phyloP scores from a whole-genome alignment of 2,113 vertebrate genomes.

The Notothenia rossii region DNA sequence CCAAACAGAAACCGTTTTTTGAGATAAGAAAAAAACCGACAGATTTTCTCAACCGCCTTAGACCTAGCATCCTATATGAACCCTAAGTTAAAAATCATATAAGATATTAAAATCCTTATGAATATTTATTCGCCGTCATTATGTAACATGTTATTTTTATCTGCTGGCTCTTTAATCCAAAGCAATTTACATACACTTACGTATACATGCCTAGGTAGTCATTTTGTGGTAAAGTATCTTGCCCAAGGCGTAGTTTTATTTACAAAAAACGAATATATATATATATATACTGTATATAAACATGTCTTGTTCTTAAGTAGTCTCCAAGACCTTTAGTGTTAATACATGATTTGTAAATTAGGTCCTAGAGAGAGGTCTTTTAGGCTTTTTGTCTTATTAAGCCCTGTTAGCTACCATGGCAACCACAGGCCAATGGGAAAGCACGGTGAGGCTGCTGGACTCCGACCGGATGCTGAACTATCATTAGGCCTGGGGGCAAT shows the following conservation, averaged over 20 bases:
- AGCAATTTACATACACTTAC: no score
- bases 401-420: constrained; percentile 21
- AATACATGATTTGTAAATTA: constrained; percentile 2
- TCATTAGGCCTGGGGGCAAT: not conserved
- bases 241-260: no score
- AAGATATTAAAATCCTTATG: not conserved
- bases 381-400: constrained; percentile 17
- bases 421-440: constrained; percentile 4
- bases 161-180: no score
- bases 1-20: no score
- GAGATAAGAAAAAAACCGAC: no score
- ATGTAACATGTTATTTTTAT: no score
- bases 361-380: constrained; percentile 11
- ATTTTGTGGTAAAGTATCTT: no score
- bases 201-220: no score
- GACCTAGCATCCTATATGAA: not conserved
- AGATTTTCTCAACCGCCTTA: not conserved
- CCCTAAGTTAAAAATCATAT: not conserved
- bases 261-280: no score
- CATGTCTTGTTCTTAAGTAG: no score
- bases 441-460: not conserved
- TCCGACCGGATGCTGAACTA: not conserved
- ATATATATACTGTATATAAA: no score
- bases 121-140: not conserved
- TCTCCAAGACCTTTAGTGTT: not conserved